Conservation (phyloP, 53 echinoderm and acorn worm species). For the Temnopleurus reevesii region DNA sequence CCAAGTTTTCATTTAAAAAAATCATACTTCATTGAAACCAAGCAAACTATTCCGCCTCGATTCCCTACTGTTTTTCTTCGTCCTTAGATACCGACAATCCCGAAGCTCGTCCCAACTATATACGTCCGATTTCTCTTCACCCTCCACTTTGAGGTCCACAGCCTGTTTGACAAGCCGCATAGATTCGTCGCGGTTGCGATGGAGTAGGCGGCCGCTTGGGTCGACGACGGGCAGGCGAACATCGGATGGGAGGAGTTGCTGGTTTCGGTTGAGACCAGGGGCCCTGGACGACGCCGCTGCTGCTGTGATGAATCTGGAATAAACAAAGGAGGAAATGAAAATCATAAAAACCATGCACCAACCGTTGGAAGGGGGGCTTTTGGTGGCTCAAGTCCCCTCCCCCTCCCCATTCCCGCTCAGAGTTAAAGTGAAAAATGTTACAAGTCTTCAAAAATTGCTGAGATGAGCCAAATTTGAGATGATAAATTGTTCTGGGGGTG, state of each 20-base stretch:
- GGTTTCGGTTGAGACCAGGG: slow-evolving; percentile 43
- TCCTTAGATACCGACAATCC: slow-evolving; percentile 66
- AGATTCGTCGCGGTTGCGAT: slow-evolving; percentile 52
- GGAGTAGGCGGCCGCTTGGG: slow-evolving; percentile 40
- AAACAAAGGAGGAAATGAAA: too few relatives aligned
- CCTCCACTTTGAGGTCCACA: slow-evolving; percentile 20
- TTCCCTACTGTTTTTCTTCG: not conserved
- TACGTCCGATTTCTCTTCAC: slow-evolving; percentile 64
- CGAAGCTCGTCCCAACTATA: slow-evolving; percentile 64
- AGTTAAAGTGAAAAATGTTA: too few relatives aligned
- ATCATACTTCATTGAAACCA: slow-evolving; percentile 42
- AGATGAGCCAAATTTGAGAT: too few relatives aligned
- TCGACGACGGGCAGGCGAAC: slow-evolving; percentile 47
- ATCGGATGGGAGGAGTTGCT: slow-evolving; percentile 42
- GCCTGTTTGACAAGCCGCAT: slow-evolving; percentile 60
- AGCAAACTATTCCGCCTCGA: slow-evolving; percentile 50
- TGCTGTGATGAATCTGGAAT: slow-evolving; percentile 41
- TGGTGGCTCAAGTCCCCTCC: too few relatives aligned
- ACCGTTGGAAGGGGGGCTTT: too few relatives aligned
- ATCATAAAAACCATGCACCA: too few relatives aligned
- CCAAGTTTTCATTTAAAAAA: too few relatives aligned
- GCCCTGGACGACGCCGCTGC: slow-evolving; percentile 30
- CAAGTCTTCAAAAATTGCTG: too few relatives aligned
- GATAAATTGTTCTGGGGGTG: too few relatives aligned
- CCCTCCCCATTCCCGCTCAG: too few relatives aligned